These are phyloP conservation scores for Myotis findleyi DNA, from an alignment of 2,797 vertebrate species.

Conservation along the genomic window DNA sequence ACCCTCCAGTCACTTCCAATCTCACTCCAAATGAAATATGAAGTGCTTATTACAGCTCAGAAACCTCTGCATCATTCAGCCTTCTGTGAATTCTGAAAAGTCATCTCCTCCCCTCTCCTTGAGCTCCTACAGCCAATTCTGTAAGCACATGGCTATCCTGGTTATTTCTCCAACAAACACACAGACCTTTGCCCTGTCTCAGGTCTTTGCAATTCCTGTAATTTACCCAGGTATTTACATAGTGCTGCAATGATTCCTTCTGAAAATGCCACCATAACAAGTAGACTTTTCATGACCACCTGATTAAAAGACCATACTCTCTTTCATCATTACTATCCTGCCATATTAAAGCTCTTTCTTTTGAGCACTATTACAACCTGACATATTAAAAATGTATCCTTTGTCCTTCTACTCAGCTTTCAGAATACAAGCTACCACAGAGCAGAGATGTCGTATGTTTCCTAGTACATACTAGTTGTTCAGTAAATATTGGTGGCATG, in stretches of 20 bases:
- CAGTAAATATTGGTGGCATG: background rate
- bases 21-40: background rate
- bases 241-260: background rate
- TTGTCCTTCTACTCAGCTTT: accelerated
- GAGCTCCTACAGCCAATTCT: background rate
- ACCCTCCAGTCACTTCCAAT: background rate
- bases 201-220: background rate
- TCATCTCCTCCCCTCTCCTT: background rate
- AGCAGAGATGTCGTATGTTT: too few relatives aligned
- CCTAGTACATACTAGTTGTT: background rate
- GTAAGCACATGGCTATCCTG: background rate
- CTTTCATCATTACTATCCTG: background rate
- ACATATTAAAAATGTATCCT: background rate
- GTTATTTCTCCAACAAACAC: background rate
- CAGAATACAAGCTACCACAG: background rate
- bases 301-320: background rate
- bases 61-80: background rate
- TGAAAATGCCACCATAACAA: background rate
- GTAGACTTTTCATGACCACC: background rate
- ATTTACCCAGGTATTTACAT: background rate
- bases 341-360: background rate
- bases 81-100: background rate
- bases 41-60: background rate
- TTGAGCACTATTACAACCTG: background rate
- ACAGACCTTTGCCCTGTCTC: background rate